phyloP scores from a whole-genome alignment of 2,888 invertebrate genomes.

The Rhogogaster chlorosoma region DNA sequence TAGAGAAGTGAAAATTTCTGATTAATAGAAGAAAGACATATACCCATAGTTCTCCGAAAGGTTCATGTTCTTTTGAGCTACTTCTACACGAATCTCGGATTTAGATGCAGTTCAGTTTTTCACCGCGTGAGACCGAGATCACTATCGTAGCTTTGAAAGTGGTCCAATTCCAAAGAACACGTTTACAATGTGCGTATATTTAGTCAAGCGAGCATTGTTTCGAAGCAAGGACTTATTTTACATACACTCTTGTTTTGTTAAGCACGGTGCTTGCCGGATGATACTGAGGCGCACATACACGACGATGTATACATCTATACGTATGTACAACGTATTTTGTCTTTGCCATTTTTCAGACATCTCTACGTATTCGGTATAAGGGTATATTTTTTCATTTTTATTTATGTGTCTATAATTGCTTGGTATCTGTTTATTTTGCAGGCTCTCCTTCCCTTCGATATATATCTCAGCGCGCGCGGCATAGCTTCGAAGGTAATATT shows the following conservation, averaged over 20 bases:
- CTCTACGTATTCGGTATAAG: background rate
- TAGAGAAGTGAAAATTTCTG: background rate
- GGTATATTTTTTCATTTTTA: background rate
- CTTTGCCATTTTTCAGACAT: background rate
- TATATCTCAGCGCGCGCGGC: background rate
- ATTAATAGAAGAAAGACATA: background rate
- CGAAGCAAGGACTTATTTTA: conserved; percentile 29
- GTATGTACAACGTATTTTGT: background rate
- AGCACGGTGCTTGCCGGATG: background rate
- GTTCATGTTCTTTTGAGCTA: background rate
- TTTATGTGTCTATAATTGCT: conserved; percentile 20
- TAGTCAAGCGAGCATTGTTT: background rate
- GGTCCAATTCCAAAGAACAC: conserved; percentile 18
- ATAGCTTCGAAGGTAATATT: conserved; percentile 25
- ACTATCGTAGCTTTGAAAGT: background rate
- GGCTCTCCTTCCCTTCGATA: background rate
- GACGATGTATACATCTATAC: background rate
- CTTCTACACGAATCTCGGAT: background rate
- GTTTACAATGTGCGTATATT: conserved; percentile 32
- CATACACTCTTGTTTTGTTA: conserved; percentile 20
- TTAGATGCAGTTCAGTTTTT: background rate
- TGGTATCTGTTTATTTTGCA: conserved; percentile 26
- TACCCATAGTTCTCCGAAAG: background rate
- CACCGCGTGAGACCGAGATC: background rate
- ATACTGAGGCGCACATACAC: background rate